Conservation (phyloP, 2,888 invertebrate genomes). For the Agrochola circellaris region DNA sequence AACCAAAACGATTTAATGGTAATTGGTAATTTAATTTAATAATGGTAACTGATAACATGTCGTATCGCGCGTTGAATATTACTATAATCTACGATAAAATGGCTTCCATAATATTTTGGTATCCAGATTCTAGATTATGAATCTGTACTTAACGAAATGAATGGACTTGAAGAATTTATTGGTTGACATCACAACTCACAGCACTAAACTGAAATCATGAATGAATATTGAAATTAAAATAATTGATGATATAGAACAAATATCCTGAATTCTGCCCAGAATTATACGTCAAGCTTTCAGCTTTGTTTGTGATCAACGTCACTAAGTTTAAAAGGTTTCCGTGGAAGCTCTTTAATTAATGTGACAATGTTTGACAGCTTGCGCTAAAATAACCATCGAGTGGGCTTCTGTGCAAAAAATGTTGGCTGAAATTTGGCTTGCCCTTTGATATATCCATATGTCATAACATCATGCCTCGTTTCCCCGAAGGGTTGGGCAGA, state of each 20-base stretch:
- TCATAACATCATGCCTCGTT: too few species aligned
- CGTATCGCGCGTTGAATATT: slow-evolving; percentile 40
- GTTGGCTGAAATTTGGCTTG: neutral
- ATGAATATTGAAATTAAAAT: neutral
- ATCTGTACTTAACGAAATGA: slow-evolving; percentile 11
- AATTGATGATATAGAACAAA: neutral
- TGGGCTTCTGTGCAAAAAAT: neutral
- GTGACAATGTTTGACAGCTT: slow-evolving; percentile 11
- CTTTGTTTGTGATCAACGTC: slow-evolving; percentile 33
- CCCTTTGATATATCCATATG: neutral
- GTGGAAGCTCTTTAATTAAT: slow-evolving; percentile 9
- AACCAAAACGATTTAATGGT: slow-evolving; percentile 30
- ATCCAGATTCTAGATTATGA: slow-evolving; percentile 35
- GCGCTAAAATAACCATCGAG: neutral
- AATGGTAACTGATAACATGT: slow-evolving; percentile 25
- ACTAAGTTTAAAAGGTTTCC: slow-evolving; percentile 38
- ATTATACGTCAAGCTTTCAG: slow-evolving; percentile 29
- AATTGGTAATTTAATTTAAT: slow-evolving; percentile 31
- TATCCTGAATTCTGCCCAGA: slow-evolving; percentile 2
- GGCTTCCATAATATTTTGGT: slow-evolving; percentile 21
- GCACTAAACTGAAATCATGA: neutral
- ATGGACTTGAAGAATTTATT: neutral
- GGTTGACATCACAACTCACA: neutral
- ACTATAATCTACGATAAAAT: slow-evolving; percentile 18
- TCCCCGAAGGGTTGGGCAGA: too few species aligned